Evolutionary conservation across 1,140 invertebrate genomes (phyloP).

Genomic region (Spodoptera litura): DNA sequence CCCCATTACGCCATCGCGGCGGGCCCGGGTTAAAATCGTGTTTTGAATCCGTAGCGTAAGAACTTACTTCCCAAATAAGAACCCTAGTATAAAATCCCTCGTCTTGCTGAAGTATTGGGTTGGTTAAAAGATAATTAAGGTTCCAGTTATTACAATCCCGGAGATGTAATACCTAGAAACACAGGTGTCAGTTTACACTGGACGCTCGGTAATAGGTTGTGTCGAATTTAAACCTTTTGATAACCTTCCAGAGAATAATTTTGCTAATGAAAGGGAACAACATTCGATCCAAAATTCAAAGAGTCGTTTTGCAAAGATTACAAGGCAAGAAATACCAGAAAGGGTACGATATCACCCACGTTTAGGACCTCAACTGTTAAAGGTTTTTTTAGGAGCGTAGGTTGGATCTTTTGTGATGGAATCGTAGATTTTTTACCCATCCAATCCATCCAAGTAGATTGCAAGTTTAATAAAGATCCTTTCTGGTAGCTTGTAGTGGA

Average conservation of each 20-base stretch:
- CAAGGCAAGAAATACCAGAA: background rate
- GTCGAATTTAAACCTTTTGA: slow-evolving; percentile 25
- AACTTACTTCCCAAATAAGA: too few relatives aligned
- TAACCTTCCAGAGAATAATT: slow-evolving; percentile 27
- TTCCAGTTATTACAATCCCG: slow-evolving; percentile 12
- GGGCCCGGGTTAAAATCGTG: too few relatives aligned
- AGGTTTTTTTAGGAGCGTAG: too few relatives aligned
- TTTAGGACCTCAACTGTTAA: background rate
- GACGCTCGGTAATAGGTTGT: background rate
- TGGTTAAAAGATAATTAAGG: slow-evolving; percentile 7
- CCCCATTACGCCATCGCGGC: too few relatives aligned
- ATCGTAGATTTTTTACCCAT: too few relatives aligned
- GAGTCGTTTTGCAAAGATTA: slow-evolving; percentile 1
- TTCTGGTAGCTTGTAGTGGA: too few relatives aligned
- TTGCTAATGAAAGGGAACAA: slow-evolving; percentile 29
- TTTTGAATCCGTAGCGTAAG: too few relatives aligned
- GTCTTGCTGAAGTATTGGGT: background rate
- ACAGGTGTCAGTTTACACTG: slow-evolving; percentile 2
- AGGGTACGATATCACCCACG: background rate
- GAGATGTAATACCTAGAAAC: background rate
- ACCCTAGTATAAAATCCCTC: too few relatives aligned
- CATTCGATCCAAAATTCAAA: slow-evolving; percentile 17
- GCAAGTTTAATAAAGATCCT: too few relatives aligned
- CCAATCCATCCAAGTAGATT: too few relatives aligned
- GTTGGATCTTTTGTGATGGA: too few relatives aligned